Base-by-base conservation (phyloP, 92 coral and sea anemone genomes). In the Hydrozoanthus gracilis region DNA sequence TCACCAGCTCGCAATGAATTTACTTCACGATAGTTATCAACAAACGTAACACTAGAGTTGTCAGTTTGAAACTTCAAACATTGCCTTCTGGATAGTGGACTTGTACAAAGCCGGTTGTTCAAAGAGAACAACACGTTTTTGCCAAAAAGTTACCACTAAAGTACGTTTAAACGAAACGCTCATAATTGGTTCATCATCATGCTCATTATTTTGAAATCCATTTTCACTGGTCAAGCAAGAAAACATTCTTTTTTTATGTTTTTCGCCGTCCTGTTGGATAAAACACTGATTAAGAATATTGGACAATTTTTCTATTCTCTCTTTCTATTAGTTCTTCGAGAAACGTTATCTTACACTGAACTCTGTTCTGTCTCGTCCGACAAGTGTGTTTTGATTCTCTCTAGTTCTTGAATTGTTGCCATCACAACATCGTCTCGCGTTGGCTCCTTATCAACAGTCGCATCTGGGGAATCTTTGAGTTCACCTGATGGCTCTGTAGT, bases 321-420 rank as follows among this genome's bases (percentile, higher is more conserved):
- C 17, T 62, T 62, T 62, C 17, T 12, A 3, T 14, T 62, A 20
- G 39, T 27, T 62, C 13, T 62, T 11, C 20, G 16, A 62, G 68
- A 62, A 62, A 10, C 9, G 27, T 68, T 60, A 3, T 61, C 93
- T 88, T 51, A 86, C 91, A 49, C 74, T 12, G 87, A 61, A 73
- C 67, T 14, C 3, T 89, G 91, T 79, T 82, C 76, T 44, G 66
- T 60, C 13, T 54, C 88, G 78, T 71, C 78, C 47, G 67, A 91
- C 13, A 78, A 48, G 35, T 65, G 84, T 4, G 91, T 80, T 88
- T 90, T 93, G 4, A 96, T 87, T 78, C 88, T 96, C 79, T 94
- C 95, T 46, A 96, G 87, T 58, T 96, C 96, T 77, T 66, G 89
- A 12, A 92, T 50, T 3, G 98, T 96, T 68, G 98, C 98, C 91